phyloP scores from a whole-genome alignment of 2,113 vertebrate genomes.

The Chionodraco myersi region DNA sequence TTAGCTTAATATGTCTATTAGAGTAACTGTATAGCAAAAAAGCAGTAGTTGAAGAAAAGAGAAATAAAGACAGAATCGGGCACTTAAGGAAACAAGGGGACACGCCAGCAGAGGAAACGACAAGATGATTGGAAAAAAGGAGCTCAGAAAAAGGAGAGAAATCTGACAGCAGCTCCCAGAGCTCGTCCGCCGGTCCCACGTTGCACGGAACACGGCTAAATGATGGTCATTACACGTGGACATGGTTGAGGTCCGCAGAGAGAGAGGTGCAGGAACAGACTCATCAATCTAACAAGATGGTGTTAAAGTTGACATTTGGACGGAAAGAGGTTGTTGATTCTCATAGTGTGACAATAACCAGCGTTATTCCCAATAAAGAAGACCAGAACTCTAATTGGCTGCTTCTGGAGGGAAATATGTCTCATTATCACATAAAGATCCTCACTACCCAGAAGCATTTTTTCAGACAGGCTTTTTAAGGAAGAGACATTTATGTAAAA shows the following conservation, averaged over 20 bases:
- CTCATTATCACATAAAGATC: constrained; percentile 21
- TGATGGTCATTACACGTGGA: constrained; percentile 1
- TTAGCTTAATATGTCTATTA: constrained; percentile 32
- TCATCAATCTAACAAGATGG: not conserved
- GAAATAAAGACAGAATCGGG: not conserved
- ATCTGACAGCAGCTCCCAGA: not conserved
- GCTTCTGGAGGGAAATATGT: constrained; percentile 25
- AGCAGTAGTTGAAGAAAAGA: not conserved
- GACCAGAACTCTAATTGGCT: constrained; percentile 8
- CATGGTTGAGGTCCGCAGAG: not conserved
- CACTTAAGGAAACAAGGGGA: not conserved
- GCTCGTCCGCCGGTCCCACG: not conserved
- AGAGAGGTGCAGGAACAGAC: not conserved
- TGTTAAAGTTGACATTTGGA: not conserved
- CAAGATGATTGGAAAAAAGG: not conserved
- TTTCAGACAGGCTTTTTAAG: constrained; percentile 4
- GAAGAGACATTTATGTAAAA: constrained; percentile 10
- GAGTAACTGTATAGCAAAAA: constrained; percentile 6
- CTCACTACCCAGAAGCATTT: not conserved
- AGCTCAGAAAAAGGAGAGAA: not conserved
- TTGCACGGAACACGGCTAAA: not conserved
- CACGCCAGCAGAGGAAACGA: not conserved
- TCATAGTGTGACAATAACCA: not conserved
- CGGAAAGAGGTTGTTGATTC: not conserved
- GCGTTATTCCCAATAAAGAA: not conserved